Conservation (phyloP, 2,888 invertebrate genomes). For the Platycnemis pennipes region DNA sequence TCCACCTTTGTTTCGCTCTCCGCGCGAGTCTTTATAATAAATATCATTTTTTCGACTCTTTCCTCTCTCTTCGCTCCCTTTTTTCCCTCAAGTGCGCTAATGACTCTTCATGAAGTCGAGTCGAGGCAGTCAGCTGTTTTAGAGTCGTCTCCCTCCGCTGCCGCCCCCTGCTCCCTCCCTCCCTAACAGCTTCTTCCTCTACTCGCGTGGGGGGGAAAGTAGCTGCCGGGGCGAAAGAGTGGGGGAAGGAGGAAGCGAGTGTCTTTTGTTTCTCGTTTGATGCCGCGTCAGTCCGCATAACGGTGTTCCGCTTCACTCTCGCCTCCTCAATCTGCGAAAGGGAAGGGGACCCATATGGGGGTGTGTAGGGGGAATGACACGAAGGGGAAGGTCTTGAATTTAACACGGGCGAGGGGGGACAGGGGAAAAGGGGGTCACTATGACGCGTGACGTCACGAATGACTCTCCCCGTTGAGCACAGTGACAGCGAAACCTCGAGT, state of each 20-base stretch:
- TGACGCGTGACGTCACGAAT: slow-evolving; percentile 49
- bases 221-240: background rate
- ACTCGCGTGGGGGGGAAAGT: background rate
- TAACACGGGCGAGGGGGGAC: background rate
- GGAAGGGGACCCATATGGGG: background rate
- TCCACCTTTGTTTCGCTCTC: background rate
- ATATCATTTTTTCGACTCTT: background rate
- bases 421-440: slow-evolving; percentile 46
- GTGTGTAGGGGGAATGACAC: background rate
- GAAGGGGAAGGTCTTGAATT: background rate
- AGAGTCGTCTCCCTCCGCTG: background rate
- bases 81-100: background rate
- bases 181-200: background rate
- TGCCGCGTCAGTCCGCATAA: slow-evolving; percentile 35
- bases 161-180: background rate
- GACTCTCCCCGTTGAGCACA: background rate
- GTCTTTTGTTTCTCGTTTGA: slow-evolving; percentile 24
- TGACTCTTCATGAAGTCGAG: slow-evolving; percentile 32
- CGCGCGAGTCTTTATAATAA: background rate
- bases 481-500: background rate
- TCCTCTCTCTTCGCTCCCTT: background rate
- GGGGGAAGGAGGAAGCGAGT: background rate
- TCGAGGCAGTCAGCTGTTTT: slow-evolving; percentile 5
- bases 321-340: background rate
- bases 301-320: slow-evolving; percentile 34